Base-by-base conservation (phyloP, 1,140 invertebrate species). In the Aphis gossypii region DNA sequence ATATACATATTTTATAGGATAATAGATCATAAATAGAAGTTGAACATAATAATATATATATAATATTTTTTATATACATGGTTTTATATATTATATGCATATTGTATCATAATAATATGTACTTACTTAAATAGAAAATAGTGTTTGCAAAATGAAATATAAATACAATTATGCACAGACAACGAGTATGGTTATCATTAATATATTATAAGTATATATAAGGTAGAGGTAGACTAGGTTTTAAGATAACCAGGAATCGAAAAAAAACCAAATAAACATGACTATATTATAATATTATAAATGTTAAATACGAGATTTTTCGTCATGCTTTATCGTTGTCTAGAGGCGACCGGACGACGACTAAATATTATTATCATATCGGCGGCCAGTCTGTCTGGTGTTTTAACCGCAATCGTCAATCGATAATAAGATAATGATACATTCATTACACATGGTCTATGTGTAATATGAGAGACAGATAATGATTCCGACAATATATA, bases 341-440 rank as follows among this genome's bases (percentile, higher is more conserved):
- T 76, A n/a, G 30, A 76, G 14, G 30, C 60, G 30, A 76, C 60
- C 60, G 60, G 60, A 76, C 30, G 60, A 76, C 60, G 30, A n/a
- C 60, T 76, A 76, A 76, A 76, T 76, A 76, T 76, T 68, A 68
- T 68, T 18, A 76, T 68, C 60, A 68, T 68, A 68, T 76, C n/a
- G 18, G 14, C 48, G 48, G 48, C 48, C 48, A 11, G 60, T 68
- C 60, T n/a, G 60, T 76, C 14, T 76, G 60, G 60, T 76, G 14
- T n/a, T n/a, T 76, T 76, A 76, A 76, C 60, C 14, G n/a, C 60
- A 76, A 76, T 76, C 60, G 60, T 76, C 14, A 76, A 76, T 76
- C 60, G 14, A 76, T 76, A 76, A 14, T 11, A n/a, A 76, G 60
- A 76, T 76, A 76, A n/a, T 18, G 60, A 76, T n/a, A 76, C 30